Evolutionary conservation across 2,113 vertebrate species (phyloP).

Genomic region (Pandion haliaetus): DNA sequence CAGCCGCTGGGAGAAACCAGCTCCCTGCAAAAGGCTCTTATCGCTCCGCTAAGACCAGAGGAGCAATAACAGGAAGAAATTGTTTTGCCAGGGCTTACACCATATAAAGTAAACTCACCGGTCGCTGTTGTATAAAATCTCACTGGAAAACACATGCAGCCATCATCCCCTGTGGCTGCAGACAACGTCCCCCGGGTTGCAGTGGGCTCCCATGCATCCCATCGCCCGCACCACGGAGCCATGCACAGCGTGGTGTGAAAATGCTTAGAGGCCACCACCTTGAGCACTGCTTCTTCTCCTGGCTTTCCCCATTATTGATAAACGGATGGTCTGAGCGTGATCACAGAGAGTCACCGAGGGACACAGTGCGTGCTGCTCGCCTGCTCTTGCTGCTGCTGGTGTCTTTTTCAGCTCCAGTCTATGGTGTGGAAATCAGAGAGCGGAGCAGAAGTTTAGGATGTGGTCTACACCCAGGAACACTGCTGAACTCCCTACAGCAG

Average conservation of each 20-base stretch:
- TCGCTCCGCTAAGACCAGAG: neutral
- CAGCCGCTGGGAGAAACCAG: neutral
- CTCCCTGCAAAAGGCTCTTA: neutral
- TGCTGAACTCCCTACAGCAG: accelerated
- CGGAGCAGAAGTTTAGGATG: accelerated
- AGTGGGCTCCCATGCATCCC: neutral
- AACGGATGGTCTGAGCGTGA: accelerated
- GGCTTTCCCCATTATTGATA: accelerated
- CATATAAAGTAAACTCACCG: neutral
- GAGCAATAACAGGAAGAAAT: conserved; percentile 57
- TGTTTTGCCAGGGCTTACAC: conserved; percentile 42
- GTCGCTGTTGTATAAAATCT: neutral
- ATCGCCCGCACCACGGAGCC: accelerated
- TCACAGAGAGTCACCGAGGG: neutral
- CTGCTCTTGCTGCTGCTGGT: neutral
- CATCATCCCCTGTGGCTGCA: neutral
- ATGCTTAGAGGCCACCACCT: neutral
- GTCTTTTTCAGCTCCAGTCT: neutral
- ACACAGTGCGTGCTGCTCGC: accelerated
- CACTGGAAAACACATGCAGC: neutral
- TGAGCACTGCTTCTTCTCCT: neutral
- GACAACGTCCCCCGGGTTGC: neutral
- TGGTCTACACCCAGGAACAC: neutral
- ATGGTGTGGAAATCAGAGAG: accelerated
- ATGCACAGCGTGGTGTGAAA: accelerated